phyloP scores from a whole-genome alignment of 2,888 invertebrate genomes.

The Agrypnus murinus region DNA sequence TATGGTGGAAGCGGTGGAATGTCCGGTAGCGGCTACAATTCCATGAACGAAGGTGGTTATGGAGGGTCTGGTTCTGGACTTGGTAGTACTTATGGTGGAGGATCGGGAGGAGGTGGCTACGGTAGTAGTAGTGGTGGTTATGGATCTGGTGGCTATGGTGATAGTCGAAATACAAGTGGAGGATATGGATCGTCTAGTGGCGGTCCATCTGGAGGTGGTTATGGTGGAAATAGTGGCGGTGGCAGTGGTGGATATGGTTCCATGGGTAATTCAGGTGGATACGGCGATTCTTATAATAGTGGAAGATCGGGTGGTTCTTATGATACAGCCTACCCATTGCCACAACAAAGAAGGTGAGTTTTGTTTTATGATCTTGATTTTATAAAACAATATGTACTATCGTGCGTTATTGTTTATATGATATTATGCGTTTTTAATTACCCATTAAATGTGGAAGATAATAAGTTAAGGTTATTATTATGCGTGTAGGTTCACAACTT shows the following conservation, averaged over 20 bases:
- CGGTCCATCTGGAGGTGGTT: conserved; percentile 21
- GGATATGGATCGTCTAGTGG: conserved; percentile 34
- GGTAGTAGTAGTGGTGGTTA: conserved; percentile 43
- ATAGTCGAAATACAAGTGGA: conserved; percentile 26
- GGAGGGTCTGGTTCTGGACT: conserved; percentile 29
- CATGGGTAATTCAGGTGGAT: conserved; percentile 49
- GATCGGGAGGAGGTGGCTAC: conserved; percentile 7
- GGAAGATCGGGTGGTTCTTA: conserved; percentile 57
- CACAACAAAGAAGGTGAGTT: conserved; percentile 65
- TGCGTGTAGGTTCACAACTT: background rate
- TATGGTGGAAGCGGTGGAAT: conserved; percentile 32
- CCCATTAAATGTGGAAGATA: conserved; percentile 24
- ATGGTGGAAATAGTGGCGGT: conserved; percentile 48
- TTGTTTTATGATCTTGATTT: conserved; percentile 1
- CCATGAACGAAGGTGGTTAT: conserved; percentile 44
- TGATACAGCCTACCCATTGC: conserved; percentile 64
- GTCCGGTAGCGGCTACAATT: conserved; percentile 44
- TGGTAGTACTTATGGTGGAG: background rate
- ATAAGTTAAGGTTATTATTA: background rate
- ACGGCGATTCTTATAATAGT: conserved; percentile 58
- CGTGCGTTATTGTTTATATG: no score
- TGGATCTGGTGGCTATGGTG: conserved; percentile 45
- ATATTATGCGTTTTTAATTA: background rate
- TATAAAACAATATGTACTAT: background rate
- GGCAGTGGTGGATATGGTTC: conserved; percentile 25